These are phyloP conservation scores for Benthosema pterotum DNA, from an alignment of 2,797 vertebrate genomes.

Conservation along the genomic window DNA sequence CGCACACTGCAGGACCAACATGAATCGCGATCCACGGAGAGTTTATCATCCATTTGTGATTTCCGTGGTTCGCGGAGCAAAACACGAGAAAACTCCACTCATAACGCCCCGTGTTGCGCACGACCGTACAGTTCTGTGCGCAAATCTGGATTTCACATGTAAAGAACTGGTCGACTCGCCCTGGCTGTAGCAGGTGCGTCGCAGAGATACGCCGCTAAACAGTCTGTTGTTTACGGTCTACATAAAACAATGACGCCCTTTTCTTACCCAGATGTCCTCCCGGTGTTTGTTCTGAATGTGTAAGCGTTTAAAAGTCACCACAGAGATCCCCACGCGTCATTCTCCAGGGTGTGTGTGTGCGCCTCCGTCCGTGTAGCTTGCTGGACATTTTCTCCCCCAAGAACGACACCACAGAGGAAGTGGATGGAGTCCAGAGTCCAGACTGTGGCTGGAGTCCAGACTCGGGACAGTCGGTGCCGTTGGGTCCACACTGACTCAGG, in stretches of 20 bases:
- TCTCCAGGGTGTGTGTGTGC: too few relatives aligned
- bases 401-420: not conserved
- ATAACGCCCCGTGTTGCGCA: not conserved
- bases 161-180: not conserved
- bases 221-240: not conserved
- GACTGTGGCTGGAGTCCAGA: too few relatives aligned
- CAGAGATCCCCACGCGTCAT: not conserved
- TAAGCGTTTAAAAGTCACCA: not conserved
- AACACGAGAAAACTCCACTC: not conserved
- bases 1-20: conserved; percentile 2
- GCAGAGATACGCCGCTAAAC: not conserved
- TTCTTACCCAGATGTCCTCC: not conserved
- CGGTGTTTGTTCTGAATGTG: not conserved
- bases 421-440: not conserved
- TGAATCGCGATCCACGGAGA: not conserved
- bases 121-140: not conserved
- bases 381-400: not conserved
- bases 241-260: not conserved
- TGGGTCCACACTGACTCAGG: not conserved
- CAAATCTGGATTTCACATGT: not conserved
- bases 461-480: not conserved
- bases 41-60: conserved; percentile 45
- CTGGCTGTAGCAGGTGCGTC: not conserved
- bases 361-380: too few relatives aligned
- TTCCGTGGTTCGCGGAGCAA: not conserved